Evolutionary conservation across 2,797 vertebrate genomes (phyloP).

Genomic region (Rousettus madagascariensis): DNA sequence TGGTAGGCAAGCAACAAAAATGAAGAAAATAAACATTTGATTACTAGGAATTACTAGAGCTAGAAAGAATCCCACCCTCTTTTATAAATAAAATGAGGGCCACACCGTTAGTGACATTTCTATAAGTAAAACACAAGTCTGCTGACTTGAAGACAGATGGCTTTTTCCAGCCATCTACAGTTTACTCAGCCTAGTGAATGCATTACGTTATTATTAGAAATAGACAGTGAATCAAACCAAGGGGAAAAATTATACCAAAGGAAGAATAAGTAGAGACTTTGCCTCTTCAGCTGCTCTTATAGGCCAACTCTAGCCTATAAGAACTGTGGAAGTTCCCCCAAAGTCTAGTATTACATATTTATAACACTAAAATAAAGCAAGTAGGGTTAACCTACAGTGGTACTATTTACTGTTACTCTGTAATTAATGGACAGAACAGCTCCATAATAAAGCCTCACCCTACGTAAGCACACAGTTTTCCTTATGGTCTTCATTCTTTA

Average conservation of each 20-base stretch:
- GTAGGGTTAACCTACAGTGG: neutral
- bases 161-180: neutral
- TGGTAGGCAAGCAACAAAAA: neutral
- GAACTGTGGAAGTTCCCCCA: neutral
- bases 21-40: constrained; percentile 38
- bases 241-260: constrained; percentile 3
- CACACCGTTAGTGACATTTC: neutral
- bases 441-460: neutral
- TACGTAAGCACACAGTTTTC: neutral
- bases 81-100: constrained; percentile 36
- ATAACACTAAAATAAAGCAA: constrained; percentile 29
- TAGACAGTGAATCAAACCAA: neutral
- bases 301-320: neutral
- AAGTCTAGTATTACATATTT: neutral
- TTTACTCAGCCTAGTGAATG: neutral
- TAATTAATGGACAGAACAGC: neutral
- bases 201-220: constrained; percentile 9
- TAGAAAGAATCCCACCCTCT: neutral
- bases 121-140: neutral
- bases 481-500: constrained; percentile 17
- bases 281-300: neutral
- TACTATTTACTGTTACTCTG: neutral
- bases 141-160: neutral
- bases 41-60: neutral
- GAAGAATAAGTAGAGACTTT: neutral